Conservation (phyloP, 2,113 vertebrate genomes). For the Tychaedon coryphoeus region DNA sequence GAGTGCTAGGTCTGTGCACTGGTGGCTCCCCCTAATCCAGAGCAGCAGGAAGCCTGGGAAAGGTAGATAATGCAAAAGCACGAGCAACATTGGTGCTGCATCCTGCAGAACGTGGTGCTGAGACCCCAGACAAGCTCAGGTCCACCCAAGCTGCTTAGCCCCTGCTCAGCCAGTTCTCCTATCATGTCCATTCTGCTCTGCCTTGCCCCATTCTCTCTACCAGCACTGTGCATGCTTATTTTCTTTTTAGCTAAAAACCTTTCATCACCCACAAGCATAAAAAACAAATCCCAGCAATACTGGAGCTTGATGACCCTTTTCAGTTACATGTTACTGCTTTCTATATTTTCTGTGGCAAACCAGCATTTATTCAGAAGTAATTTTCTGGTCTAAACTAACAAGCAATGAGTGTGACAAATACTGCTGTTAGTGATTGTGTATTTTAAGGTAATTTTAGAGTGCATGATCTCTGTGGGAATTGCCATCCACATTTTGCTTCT, state of each 20-base stretch:
- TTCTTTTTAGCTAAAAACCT: not conserved
- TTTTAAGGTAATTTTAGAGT: conserved; percentile 30
- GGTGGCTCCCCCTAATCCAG: not conserved
- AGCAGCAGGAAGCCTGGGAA: not conserved
- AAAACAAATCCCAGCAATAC: not conserved
- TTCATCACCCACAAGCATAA: not conserved
- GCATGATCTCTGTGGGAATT: conserved; percentile 22
- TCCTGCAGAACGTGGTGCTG: not conserved
- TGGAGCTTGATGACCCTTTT: not conserved
- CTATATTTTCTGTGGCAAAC: conserved; percentile 2
- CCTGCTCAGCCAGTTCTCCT: not conserved
- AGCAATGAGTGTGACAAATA: conserved; percentile 36
- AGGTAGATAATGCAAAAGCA: not conserved
- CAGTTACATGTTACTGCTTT: not conserved
- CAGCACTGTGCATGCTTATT: not conserved
- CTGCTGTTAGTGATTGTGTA: not conserved
- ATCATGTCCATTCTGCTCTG: accelerated
- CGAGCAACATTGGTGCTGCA: not conserved
- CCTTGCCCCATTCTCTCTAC: not conserved
- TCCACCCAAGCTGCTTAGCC: not conserved
- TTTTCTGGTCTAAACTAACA: conserved; percentile 32
- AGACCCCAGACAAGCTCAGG: not conserved
- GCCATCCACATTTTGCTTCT: conserved; percentile 12
- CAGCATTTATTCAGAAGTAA: conserved; percentile 16
- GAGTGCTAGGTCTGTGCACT: not conserved